Conservation (phyloP, 2,113 vertebrate genomes). For the Agelaius tricolor region DNA sequence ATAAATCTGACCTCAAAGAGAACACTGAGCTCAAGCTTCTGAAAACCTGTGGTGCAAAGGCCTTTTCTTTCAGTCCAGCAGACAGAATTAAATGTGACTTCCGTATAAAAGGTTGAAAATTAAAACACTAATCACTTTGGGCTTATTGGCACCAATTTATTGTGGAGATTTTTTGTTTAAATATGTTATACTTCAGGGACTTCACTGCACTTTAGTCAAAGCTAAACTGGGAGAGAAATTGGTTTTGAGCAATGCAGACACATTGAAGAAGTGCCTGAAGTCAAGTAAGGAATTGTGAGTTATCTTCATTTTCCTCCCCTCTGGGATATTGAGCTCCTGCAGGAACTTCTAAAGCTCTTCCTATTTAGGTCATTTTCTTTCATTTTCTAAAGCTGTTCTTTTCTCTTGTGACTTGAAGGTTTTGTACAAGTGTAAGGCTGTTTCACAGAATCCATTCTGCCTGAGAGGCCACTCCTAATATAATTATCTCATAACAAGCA, state of each 20-base stretch:
- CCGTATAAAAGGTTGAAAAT: neutral
- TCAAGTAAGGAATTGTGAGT: neutral
- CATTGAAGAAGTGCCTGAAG: neutral
- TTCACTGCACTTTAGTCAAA: neutral
- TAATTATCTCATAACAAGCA: neutral
- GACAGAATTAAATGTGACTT: neutral
- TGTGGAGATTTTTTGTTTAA: neutral
- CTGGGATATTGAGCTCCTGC: neutral
- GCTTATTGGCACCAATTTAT: neutral
- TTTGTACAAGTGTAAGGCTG: neutral
- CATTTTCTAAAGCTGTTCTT: neutral
- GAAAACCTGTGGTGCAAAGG: neutral
- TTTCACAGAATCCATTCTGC: neutral
- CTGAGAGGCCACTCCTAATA: neutral
- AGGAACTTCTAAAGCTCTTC: neutral
- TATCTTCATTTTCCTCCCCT: neutral
- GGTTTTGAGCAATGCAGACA: neutral
- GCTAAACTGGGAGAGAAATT: neutral
- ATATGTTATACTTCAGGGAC: neutral
- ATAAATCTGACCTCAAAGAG: neutral
- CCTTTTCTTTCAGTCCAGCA: neutral
- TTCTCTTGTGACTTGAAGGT: neutral
- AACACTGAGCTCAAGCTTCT: neutral
- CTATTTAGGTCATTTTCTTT: neutral
- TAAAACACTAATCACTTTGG: neutral